These are phyloP conservation scores for Ictidomys tridecemlineatus DNA, from an alignment of 2,113 vertebrate species.

Conservation along the genomic window DNA sequence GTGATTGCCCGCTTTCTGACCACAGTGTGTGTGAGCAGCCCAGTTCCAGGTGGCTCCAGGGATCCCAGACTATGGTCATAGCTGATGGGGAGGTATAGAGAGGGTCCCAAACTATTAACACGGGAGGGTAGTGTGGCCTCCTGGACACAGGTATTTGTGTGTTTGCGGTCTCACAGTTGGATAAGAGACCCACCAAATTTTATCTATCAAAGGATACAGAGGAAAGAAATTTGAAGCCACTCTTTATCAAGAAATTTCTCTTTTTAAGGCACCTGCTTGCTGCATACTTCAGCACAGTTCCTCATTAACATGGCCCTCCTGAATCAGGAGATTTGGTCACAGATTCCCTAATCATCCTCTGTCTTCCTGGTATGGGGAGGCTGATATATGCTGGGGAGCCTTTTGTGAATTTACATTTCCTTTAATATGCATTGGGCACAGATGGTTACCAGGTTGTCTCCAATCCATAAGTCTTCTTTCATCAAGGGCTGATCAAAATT, in stretches of 20 bases:
- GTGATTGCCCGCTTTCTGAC: not conserved
- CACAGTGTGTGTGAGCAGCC: not conserved
- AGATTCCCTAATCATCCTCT: conserved; percentile 70
- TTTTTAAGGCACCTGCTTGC: conserved; percentile 3
- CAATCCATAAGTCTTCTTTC: conserved; percentile 75
- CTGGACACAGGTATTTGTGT: no score
- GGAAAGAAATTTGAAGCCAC: not conserved
- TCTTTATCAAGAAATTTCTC: not conserved
- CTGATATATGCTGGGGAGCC: conserved; percentile 45
- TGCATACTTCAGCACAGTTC: not conserved
- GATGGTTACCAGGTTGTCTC: conserved; percentile 67
- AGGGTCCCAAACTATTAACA: not conserved
- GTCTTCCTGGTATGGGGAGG: conserved; percentile 51
- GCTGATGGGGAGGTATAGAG: not conserved
- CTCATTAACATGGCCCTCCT: conserved; percentile 33
- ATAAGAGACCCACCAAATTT: not conserved
- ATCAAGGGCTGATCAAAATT: conserved; percentile 80
- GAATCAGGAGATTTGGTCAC: conserved; percentile 48
- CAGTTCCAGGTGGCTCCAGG: not conserved
- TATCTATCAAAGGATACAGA: not conserved
- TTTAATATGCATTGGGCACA: conserved; percentile 72
- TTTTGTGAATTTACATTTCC: conserved; percentile 67
- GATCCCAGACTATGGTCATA: not conserved
- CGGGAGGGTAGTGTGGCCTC: not conserved
- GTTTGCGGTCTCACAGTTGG: not conserved